Conservation (phyloP, 2,888 invertebrate genomes). For the Acanthosepion lycidas region DNA sequence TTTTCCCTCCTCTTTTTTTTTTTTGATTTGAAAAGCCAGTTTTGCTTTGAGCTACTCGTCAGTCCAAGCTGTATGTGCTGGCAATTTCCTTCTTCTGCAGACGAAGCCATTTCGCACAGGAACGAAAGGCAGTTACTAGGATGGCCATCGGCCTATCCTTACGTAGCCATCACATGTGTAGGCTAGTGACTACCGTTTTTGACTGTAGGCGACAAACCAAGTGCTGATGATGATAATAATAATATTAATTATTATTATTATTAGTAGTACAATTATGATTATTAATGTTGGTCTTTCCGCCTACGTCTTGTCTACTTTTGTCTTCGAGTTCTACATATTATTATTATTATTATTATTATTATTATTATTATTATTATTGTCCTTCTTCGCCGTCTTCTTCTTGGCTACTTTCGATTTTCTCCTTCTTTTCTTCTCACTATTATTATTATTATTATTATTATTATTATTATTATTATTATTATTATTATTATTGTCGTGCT, state of each 20-base stretch:
- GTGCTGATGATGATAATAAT: too few species aligned
- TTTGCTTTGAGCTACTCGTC: background rate
- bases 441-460: too few species aligned
- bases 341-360: too few species aligned
- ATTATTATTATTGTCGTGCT: too few species aligned
- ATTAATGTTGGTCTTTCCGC: background rate
- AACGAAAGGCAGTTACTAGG: background rate
- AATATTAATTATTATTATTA: background rate
- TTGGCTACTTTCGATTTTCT: too few species aligned
- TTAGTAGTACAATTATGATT: background rate
- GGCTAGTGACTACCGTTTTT: background rate
- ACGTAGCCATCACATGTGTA: background rate
- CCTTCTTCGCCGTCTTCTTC: too few species aligned
- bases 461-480: too few species aligned
- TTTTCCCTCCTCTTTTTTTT: background rate
- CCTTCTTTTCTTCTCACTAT: too few species aligned
- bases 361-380: too few species aligned
- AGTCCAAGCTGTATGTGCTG: background rate
- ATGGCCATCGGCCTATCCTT: conserved; percentile 33
- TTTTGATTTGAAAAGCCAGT: background rate
- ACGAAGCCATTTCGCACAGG: conserved; percentile 33
- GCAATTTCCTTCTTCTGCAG: background rate
- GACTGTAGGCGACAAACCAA: background rate
- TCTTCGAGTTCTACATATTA: too few species aligned
- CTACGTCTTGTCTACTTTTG: too few species aligned